These are phyloP conservation scores for Cichlasoma orientale DNA, from an alignment of 2,797 vertebrate genomes.

Conservation along the genomic window DNA sequence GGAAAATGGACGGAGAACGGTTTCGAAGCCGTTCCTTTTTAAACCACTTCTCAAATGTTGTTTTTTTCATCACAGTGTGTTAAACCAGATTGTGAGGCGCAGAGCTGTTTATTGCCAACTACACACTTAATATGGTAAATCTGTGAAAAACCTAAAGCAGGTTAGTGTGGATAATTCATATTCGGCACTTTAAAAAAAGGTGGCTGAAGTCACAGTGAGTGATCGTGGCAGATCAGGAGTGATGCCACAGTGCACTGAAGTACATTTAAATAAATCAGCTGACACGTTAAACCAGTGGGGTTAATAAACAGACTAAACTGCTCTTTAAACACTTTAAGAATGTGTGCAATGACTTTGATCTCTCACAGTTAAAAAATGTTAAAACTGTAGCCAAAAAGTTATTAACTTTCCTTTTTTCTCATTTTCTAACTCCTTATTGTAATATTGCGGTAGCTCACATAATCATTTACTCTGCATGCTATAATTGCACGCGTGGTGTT, in stretches of 20 bases:
- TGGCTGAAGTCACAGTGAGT: not conserved
- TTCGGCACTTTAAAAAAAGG: not conserved
- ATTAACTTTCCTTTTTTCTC: not conserved
- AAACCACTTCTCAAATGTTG: not conserved
- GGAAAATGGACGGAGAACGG: not conserved
- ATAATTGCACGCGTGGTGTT: not conserved
- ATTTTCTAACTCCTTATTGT: not conserved
- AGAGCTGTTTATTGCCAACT: not conserved
- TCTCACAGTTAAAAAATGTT: not conserved
- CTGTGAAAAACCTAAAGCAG: not conserved
- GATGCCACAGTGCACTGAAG: not conserved
- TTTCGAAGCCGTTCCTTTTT: not conserved
- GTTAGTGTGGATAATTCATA: not conserved
- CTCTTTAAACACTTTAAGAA: not conserved
- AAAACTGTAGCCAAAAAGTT: not conserved
- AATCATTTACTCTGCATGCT: not conserved
- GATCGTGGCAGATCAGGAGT: not conserved
- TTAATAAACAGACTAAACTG: not conserved
- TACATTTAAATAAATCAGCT: not conserved
- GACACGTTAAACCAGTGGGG: not conserved
- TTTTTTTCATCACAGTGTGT: not conserved
- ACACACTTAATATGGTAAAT: not conserved
- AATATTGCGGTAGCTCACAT: not conserved
- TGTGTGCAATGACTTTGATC: not conserved
- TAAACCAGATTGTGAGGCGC: not conserved